These are phyloP conservation scores for Diachrysia chrysitis DNA, from an alignment of 2,888 invertebrate genomes.

Conservation along the genomic window DNA sequence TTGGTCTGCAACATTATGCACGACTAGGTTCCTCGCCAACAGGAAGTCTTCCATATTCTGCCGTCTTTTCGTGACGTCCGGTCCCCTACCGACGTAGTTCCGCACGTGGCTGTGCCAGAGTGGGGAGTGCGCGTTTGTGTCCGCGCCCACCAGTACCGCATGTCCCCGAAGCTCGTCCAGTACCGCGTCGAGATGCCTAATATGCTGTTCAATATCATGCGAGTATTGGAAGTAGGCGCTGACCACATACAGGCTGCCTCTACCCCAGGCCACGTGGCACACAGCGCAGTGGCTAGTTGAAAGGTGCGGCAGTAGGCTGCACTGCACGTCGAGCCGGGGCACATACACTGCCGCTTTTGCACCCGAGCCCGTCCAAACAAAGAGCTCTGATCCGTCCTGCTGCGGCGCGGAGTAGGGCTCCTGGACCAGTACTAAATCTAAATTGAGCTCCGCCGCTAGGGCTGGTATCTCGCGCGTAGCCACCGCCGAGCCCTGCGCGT, in stretches of 20 bases:
- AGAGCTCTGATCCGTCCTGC: neutral
- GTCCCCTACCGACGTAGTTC: too few species aligned
- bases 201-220: neutral
- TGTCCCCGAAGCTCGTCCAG: too few species aligned
- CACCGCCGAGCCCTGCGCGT: conserved; percentile 36
- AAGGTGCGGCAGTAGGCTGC: conserved; percentile 40
- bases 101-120: too few species aligned
- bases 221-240: too few species aligned
- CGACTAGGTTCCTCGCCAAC: too few species aligned
- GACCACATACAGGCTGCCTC: too few species aligned
- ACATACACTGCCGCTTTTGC: conserved; percentile 49
- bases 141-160: conserved; percentile 37
- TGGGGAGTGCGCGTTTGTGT: conserved; percentile 59
- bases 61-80: too few species aligned
- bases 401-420: conserved; percentile 44
- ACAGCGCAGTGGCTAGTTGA: conserved; percentile 40
- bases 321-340: neutral
- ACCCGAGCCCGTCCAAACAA: neutral
- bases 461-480: conserved; percentile 48
- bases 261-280: conserved; percentile 9
- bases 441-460: conserved; percentile 17
- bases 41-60: too few species aligned
- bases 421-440: conserved; percentile 55
- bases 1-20: too few species aligned
- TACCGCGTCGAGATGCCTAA: conserved; percentile 33